Conservation (phyloP, 1,140 invertebrate genomes). For the Atta texana region DNA sequence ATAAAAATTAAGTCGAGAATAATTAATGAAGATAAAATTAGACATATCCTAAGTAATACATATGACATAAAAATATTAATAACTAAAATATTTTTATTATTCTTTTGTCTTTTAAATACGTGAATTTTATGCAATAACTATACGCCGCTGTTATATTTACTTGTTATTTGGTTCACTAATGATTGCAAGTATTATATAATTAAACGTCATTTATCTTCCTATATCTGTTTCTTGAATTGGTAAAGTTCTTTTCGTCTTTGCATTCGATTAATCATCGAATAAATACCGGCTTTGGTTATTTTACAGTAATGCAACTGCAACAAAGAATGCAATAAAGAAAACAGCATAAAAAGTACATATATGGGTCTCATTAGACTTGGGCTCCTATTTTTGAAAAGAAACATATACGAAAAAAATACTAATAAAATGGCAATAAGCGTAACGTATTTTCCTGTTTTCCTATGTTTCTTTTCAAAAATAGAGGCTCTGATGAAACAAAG, state of each 20-base stretch:
- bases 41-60: not conserved
- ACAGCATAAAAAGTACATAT: conserved; percentile 48
- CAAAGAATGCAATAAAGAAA: conserved; percentile 63
- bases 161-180: not conserved
- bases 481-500: not conserved
- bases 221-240: conserved; percentile 39
- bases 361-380: not conserved
- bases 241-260: conserved; percentile 47
- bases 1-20: not conserved
- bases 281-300: conserved; percentile 58
- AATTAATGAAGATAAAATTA: not conserved
- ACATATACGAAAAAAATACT: too few relatives aligned
- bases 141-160: not conserved
- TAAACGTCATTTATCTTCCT: conserved; percentile 29
- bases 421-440: too few relatives aligned
- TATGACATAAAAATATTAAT: not conserved
- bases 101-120: not conserved
- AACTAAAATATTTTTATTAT: not conserved
- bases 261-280: conserved; percentile 67
- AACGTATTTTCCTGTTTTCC: too few relatives aligned
- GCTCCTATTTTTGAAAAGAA: too few relatives aligned
- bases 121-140: not conserved
- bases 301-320: conserved; percentile 64
- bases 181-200: not conserved
- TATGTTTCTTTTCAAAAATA: too few relatives aligned